A percentile compares a stretch with the other conserved stretches of the same genome.
phyloP scores from a whole-genome alignment of 1,140 invertebrate species.

The Galleria mellonella region DNA sequence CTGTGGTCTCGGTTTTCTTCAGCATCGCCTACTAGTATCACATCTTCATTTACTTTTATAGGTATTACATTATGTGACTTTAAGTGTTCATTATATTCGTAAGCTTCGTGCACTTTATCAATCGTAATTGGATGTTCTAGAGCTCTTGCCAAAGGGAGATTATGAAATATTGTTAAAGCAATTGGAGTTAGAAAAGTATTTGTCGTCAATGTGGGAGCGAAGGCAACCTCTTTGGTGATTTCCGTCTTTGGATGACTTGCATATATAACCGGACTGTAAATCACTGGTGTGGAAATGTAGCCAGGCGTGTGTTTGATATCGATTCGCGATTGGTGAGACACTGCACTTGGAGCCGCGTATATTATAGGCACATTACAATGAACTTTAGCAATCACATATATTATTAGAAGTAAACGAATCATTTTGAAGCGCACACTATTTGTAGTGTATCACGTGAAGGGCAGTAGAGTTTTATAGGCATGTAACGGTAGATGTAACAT shows the following conservation, averaged over 20 bases:
- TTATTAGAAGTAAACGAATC: conserved; percentile 30
- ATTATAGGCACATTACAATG: conserved; percentile 35
- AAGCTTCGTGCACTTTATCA: background rate
- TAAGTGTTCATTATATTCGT: background rate
- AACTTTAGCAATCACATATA: conserved; percentile 21
- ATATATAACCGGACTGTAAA: conserved; percentile 37
- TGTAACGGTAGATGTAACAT: conserved; percentile 48
- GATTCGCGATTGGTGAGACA: conserved; percentile 53
- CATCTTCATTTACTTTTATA: background rate
- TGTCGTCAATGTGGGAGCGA: conserved; percentile 21
- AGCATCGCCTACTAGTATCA: background rate
- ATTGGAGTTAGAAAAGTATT: conserved; percentile 35
- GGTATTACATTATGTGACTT: background rate
- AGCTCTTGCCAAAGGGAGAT: conserved; percentile 41
- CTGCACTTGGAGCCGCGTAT: conserved; percentile 50
- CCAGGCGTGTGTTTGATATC: conserved; percentile 39
- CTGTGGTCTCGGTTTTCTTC: background rate
- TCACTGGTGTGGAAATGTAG: conserved; percentile 25
- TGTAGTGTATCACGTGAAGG: conserved; percentile 18
- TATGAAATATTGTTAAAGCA: conserved; percentile 43
- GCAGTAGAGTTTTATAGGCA: conserved; percentile 46
- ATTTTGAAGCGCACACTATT: conserved; percentile 25
- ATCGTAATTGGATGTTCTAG: conserved; percentile 41
- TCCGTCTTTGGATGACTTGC: conserved; percentile 17
- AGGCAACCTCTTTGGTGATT: conserved; percentile 15